phyloP scores from a whole-genome alignment of 1,140 invertebrate species.

The Hydropsyche tenuis region DNA sequence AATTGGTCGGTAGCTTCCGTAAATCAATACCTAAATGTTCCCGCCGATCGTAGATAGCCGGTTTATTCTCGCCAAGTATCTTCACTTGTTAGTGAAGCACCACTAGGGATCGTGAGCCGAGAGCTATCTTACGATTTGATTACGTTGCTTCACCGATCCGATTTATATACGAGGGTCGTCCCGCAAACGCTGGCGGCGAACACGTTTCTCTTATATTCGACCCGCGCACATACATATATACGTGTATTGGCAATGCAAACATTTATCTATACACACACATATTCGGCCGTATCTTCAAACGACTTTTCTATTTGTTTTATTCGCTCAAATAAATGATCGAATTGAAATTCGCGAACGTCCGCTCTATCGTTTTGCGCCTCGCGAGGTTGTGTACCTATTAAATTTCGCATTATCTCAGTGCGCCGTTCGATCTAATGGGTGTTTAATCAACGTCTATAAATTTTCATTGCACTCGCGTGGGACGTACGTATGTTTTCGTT shows the following conservation, averaged over 20 bases:
- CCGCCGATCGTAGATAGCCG: slow-evolving; percentile 32
- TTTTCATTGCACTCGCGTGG: neutral
- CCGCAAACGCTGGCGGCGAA: slow-evolving; percentile 6
- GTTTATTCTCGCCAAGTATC: slow-evolving; percentile 31
- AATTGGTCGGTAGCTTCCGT: slow-evolving; percentile 29
- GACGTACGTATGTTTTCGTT: too few relatives aligned
- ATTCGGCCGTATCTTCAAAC: neutral
- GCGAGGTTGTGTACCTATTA: neutral
- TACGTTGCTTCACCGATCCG: slow-evolving; percentile 31
- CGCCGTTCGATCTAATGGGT: neutral
- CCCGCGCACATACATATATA: neutral
- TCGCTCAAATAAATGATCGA: neutral
- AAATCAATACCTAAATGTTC: slow-evolving; percentile 36
- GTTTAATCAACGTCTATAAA: neutral
- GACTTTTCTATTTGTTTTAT: neutral
- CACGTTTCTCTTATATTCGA: neutral
- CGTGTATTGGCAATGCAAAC: neutral
- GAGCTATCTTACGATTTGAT: slow-evolving; percentile 36
- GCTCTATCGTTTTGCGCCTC: slow-evolving; percentile 3
- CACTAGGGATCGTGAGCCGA: slow-evolving; percentile 29
- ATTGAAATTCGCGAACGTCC: slow-evolving; percentile 7
- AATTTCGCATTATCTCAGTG: neutral
- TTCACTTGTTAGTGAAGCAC: slow-evolving; percentile 35
- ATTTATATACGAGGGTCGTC: slow-evolving; percentile 26
- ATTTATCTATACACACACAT: neutral